Base-by-base conservation (phyloP, 2,113 vertebrate species). In the Abramis brama region DNA sequence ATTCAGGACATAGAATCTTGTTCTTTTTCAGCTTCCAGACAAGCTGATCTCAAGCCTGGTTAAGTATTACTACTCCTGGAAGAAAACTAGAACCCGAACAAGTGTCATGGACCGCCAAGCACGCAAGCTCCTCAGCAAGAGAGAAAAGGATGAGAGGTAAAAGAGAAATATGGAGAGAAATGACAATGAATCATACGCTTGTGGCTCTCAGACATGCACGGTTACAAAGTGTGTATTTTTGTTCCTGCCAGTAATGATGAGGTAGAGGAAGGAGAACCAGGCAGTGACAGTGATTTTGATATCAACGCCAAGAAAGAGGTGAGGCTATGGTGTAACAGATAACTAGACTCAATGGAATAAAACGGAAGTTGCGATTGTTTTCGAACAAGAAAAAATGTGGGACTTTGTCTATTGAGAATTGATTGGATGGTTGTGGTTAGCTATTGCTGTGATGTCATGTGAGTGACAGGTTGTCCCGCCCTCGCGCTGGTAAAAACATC, bases 21-120 rank as follows among this genome's bases (percentile, higher is more conserved):
- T 73, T 43, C 5, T 74, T 68, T 39, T 39, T 6, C n/a, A 96
- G 97, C 94, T 97, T 62, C 97, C 97, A 0, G 97, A 97, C 89
- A 97, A 97, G 88, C 87, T 96, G 87, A 97, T 97, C 88, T 95
- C 97, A 89, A 97, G 96, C 91, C 92, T 98, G 88, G 97, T 98
- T 66, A 97, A 97, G 88, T 97, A 98, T 89, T 98, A 98, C 91
- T 98, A 98, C 91, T 96, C 96, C 59, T 98, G 97, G 97, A 98
- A 97, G 93, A 97, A 98, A 91, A 98, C 97, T 0, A 93, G 97
- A 2, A 96, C 94, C 89, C 94, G 96, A 33, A 98, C 97, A 27
- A 97, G 97, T 0, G 96, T 98, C 85, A 98, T 98, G 97, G 97
- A 98, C 90, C 91, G 97, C 11, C 97, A 97, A 92, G 97, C 97